Evolutionary conservation across 2,113 vertebrate species (phyloP).

Genomic region (Pandion haliaetus): DNA sequence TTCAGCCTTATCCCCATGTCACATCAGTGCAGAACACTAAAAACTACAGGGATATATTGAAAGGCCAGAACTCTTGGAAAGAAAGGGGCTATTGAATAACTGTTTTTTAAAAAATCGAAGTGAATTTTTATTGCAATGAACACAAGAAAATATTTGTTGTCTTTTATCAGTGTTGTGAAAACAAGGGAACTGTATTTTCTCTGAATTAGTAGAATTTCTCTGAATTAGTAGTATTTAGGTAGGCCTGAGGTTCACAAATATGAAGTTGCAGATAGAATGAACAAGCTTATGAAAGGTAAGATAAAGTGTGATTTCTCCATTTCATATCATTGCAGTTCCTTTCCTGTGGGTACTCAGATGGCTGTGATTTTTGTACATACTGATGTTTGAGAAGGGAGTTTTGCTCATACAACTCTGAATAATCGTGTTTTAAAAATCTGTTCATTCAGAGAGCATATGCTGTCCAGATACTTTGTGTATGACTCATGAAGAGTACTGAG

Average conservation of each 20-base stretch:
- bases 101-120: not conserved
- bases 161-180: not conserved
- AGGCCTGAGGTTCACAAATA: not conserved
- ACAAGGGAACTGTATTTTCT: not conserved
- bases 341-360: not conserved
- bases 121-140: not conserved
- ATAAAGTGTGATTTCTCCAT: not conserved
- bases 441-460: not conserved
- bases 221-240: not conserved
- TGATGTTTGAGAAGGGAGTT: not conserved
- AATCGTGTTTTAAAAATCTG: not conserved
- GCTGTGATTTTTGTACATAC: not conserved
- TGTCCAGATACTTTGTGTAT: not conserved
- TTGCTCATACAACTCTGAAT: not conserved
- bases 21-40: not conserved
- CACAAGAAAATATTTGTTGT: not conserved
- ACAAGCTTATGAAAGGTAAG: not conserved
- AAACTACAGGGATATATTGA: not conserved
- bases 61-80: not conserved
- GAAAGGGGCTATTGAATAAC: not conserved
- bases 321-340: not conserved
- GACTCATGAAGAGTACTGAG: not conserved
- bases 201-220: not conserved
- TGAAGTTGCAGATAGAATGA: not conserved
- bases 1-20: not conserved